A percentile compares a stretch with the other conserved stretches of the same genome.
phyloP scores from a whole-genome alignment of 2,113 vertebrate species.

The Peromyscus californicus region DNA sequence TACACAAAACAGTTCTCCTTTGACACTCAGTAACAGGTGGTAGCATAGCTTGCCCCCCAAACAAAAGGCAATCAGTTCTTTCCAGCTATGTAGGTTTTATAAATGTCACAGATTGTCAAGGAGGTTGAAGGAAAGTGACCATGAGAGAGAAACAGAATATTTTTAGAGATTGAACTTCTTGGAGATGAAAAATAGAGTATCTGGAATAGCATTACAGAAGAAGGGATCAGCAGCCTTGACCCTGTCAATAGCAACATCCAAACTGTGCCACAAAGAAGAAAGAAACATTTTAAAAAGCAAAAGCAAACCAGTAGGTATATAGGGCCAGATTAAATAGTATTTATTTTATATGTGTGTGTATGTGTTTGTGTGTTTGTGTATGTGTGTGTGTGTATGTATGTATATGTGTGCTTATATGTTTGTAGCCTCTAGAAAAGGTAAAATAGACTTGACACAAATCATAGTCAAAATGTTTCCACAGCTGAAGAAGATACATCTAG shows the following conservation, averaged over 20 bases:
- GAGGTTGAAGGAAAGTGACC: background rate
- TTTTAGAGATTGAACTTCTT: slow-evolving; percentile 1
- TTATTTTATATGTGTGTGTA: background rate
- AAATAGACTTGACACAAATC: background rate
- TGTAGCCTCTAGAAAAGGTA: background rate
- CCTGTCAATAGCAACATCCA: background rate
- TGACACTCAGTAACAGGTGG: background rate
- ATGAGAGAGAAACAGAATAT: background rate
- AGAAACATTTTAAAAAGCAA: background rate
- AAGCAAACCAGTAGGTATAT: background rate
- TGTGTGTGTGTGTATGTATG: background rate
- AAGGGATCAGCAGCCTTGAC: background rate
- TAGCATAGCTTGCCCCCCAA: background rate
- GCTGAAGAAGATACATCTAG: background rate
- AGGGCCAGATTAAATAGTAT: background rate
- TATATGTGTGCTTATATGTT: background rate
- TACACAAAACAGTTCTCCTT: background rate
- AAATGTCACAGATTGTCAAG: background rate
- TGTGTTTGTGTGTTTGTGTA: background rate
- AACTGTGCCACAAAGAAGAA: background rate
- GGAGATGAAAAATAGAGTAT: background rate
- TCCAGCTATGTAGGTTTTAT: background rate
- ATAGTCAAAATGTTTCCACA: background rate
- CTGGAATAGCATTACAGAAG: background rate
- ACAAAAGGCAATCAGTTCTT: background rate